Evolutionary conservation across 1,140 invertebrate genomes (phyloP).

Genomic region (Bursaphelenchus mucronatus): DNA sequence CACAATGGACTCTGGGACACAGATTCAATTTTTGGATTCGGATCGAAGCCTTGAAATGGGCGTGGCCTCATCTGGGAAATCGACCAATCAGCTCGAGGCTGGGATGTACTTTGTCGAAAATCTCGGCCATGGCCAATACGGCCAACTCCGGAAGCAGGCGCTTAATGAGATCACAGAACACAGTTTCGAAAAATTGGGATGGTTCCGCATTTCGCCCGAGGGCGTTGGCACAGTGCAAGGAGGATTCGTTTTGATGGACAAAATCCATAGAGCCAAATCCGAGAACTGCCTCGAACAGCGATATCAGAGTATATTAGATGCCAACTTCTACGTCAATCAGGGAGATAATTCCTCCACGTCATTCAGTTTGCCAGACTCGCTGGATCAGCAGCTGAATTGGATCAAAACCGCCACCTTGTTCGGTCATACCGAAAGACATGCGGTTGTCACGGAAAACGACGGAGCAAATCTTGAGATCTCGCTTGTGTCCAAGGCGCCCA

Average conservation of each 20-base stretch:
- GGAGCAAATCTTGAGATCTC: slow-evolving; percentile 40
- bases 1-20: slow-evolving; percentile 16
- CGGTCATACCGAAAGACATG: slow-evolving; percentile 36
- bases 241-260: slow-evolving; percentile 42
- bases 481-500: slow-evolving; percentile 16
- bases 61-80: slow-evolving; percentile 14
- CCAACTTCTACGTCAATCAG: slow-evolving; percentile 42
- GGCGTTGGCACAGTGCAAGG: slow-evolving; percentile 30
- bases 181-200: slow-evolving; percentile 47
- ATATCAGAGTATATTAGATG: slow-evolving; percentile 35
- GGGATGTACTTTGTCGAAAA: slow-evolving; percentile 48
- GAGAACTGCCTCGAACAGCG: slow-evolving; percentile 46
- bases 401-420: slow-evolving; percentile 36
- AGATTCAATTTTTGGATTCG: slow-evolving; percentile 25
- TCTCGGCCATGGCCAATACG: slow-evolving; percentile 19
- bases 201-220: slow-evolving; percentile 38
- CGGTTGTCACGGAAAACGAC: slow-evolving; percentile 32
- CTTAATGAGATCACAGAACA: slow-evolving; percentile 46
- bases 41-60: slow-evolving; percentile 13
- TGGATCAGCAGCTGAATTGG: slow-evolving; percentile 32
- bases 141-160: slow-evolving; percentile 33
- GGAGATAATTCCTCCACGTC: slow-evolving; percentile 32
- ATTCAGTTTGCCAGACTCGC: slow-evolving; percentile 35
- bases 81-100: slow-evolving; percentile 29
- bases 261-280: slow-evolving; percentile 39